Base-by-base conservation (phyloP, 1,140 invertebrate species). In the Cyphomyrmex costatus region DNA sequence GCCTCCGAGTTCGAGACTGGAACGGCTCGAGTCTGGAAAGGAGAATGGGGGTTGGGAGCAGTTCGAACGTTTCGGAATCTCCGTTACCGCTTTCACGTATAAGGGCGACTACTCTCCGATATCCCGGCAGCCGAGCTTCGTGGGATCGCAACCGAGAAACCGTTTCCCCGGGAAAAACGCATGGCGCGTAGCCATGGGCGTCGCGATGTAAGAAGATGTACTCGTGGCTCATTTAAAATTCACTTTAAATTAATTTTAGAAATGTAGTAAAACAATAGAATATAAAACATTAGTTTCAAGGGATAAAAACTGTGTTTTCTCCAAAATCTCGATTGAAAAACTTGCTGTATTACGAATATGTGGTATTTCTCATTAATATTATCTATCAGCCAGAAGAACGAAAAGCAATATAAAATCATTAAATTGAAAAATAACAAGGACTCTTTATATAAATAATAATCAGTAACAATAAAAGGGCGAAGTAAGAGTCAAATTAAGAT, bases 21-120 rank as follows among this genome's bases (percentile, higher is more conserved):
- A 85, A 85, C 65, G 86, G 73, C 71, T 84, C 73, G 82, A 78
- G 83, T 65, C 65, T 68, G 56, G 77, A 56, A 71, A 66, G 60
- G 73, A 63, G 73, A 61, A 53, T 16, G 77, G 66, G 65, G 85
- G 53, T 85, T 85, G 78, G 42, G 73, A 74, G 53, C 71, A 73
- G 51, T 86, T 88, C 87, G 87, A 88, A 79, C 87, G 87, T 88
- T 88, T 86, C 85, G 86, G 86, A 87, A 87, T 87, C 86, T 87
- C 73, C 82, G 86, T 74, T 87, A 60, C 82, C 56, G 53, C 63
- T 85, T 74, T 70, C 85, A 71, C 71, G 70, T 84, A 84, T 82
- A 85, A 87, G 86, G 82, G 82, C 56, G 83, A 85, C 73, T 87
- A 63, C 73, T 84, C 65, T 51, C 30, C 82, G 82, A 85, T 87